phyloP scores from a whole-genome alignment of 2,797 vertebrate species.

The Thamnophis elegans region DNA sequence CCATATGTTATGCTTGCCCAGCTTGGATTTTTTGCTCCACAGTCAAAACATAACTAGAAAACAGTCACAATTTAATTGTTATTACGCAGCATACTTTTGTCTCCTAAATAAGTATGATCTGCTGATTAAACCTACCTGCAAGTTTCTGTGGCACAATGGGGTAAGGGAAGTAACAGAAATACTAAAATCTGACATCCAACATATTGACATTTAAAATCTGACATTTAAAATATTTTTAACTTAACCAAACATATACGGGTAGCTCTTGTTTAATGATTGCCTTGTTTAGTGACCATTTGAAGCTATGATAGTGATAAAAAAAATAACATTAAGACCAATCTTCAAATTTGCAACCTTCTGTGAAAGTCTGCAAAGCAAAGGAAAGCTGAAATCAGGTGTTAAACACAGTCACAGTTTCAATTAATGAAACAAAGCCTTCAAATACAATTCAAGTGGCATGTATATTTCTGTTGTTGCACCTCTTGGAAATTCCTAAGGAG shows the following conservation, averaged over 20 bases:
- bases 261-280: not conserved
- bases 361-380: not conserved
- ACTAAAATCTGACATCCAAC: not conserved
- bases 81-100: not conserved
- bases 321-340: not conserved
- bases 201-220: too few relatives aligned
- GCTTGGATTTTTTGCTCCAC: constrained; percentile 92
- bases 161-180: not conserved
- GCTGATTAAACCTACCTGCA: not conserved
- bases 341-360: not conserved
- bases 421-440: not conserved
- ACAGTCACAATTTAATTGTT: not conserved
- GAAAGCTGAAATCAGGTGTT: not conserved
- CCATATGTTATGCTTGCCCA: constrained; percentile 97
- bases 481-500: not conserved
- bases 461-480: not conserved
- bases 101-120: not conserved
- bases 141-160: not conserved
- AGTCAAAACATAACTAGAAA: constrained; percentile 90
- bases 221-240: not conserved
- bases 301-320: not conserved
- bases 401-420: not conserved
- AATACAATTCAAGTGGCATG: not conserved
- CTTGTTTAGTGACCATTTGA: too few relatives aligned
- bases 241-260: not conserved